Evolutionary conservation across 2,888 invertebrate genomes (phyloP), one percentile per base, ranked within the genome.

Genomic region (Eristalinus sepulchralis): DNA sequence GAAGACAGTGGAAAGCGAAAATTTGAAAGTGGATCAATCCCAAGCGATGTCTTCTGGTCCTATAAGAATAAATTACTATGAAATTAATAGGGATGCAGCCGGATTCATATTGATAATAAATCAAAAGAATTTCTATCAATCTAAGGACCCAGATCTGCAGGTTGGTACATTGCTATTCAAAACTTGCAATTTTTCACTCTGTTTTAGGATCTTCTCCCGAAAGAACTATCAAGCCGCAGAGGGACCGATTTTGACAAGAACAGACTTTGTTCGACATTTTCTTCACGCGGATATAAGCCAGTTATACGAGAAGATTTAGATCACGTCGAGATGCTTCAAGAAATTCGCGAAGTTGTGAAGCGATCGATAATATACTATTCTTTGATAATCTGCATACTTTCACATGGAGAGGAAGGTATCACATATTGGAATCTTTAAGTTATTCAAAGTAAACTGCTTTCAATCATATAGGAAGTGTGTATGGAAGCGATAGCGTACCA

Each of bases 51-150:
- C 13, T n/a, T 13, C 1, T n/a, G n/a, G 3, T 17, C 5, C 39
- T 1, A n/a, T 13, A 17, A 17, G 5, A 2, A 11, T 53, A 4
- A 31, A 11, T 24, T 89, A 86, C 13, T 89, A 91, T 76, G 64
- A 79, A 4, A 88, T 92, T n/a, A 88, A 77, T 0, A 88, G 76
- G 0, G 84, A 89, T 5, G 88, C 71, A 1, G 92, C 92, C 2
- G 92, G 92, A 5, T 90, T 90, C 78, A 64, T 90, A 24, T 82
- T 93, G 3, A 92, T 92, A 22, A 91, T 93, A 34, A 92, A 92
- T 88, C 92, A 92, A 88, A 88, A 88, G 17, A 11, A 53, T 0
- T 92, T 92, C 68, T 83, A 90, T 82, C 87, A 82, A n/a, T 83
- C 91, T 1, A 77, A 84, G 2, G 88, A 88, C 80, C 88, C 89